phyloP scores from a whole-genome alignment of 2,113 vertebrate species.

The Burhinus oedicnemus region DNA sequence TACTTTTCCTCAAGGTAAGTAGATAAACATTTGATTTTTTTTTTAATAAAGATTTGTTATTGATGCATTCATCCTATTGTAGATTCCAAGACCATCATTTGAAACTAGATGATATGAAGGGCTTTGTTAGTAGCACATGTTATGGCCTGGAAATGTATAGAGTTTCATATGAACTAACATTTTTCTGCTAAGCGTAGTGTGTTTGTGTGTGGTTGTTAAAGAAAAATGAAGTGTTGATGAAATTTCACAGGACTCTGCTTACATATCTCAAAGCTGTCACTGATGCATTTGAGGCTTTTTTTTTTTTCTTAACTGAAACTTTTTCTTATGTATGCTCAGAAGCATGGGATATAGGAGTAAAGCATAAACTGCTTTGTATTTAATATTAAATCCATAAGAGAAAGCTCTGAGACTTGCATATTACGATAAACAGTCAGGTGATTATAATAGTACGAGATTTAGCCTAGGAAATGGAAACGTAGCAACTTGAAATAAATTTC shows the following conservation, averaged over 20 bases:
- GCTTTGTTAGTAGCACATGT: neutral
- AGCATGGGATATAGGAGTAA: neutral
- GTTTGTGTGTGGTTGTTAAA: neutral
- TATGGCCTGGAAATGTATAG: neutral
- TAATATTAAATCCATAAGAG: neutral
- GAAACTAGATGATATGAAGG: neutral
- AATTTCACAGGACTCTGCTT: neutral
- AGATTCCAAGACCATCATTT: neutral
- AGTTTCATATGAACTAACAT: neutral
- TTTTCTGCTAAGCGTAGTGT: neutral
- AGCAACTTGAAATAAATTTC: neutral
- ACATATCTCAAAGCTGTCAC: neutral
- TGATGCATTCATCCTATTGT: neutral
- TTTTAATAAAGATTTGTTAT: neutral
- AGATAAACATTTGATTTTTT: neutral
- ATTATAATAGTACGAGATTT: neutral
- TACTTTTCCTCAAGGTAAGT: slow-evolving; percentile 90
- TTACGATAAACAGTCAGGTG: neutral
- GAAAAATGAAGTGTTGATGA: neutral
- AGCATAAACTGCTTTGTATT: neutral
- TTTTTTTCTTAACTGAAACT: neutral
- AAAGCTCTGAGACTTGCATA: neutral
- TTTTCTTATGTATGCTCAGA: neutral
- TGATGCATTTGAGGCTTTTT: neutral
- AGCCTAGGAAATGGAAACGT: neutral